Base-by-base conservation (phyloP, 2,113 vertebrate genomes). In the Physeter macrocephalus region DNA sequence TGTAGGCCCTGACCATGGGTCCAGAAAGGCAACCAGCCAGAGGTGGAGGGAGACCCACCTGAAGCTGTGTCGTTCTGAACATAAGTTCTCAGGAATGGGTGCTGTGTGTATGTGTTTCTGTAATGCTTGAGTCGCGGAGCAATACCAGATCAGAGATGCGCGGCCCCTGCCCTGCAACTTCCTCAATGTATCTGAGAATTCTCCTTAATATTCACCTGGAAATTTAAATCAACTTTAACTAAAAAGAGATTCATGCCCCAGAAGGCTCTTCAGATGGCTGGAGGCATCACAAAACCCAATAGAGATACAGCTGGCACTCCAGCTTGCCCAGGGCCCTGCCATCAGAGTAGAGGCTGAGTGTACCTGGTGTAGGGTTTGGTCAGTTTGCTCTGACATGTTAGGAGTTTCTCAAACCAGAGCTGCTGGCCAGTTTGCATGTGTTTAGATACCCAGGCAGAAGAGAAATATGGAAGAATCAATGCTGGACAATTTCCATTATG, bases 141-240 rank as follows among this genome's bases (percentile, higher is more conserved):
- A 52, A 29, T 27, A 82, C 66, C 21, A 62, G 36, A 67, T 81
- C 43, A 62, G 90, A 88, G 61, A 31, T 59, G 18, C 23, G 21
- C 17, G 74, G n/a, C 46, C 12, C 1, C 67, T 57, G 43, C 72
- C 85, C 54, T 96, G 31, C 29, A 21, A 31, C 39, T 83, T 66
- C 39, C 86, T 78, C 74, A 54, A 18, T 43, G 46, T 36, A 87
- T n/a, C 74, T 92, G 57, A 69, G 49, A 94, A 86, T 93, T 92
- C 54, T n/a, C 74, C 67, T 36, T 18, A 84, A 89, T 46, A 85
- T 49, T 82, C 43, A 41, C 75, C n/a, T 95, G 78, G 61, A 93
- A 93, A 72, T 93, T n/a, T 91, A 18, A 49, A 46, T 69, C 29
- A 31, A 64, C 64, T 95, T 88, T 92, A 91, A 93, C 78, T 62